Evolutionary conservation across 1,140 invertebrate genomes (phyloP).

Genomic region (Euschistus heros): DNA sequence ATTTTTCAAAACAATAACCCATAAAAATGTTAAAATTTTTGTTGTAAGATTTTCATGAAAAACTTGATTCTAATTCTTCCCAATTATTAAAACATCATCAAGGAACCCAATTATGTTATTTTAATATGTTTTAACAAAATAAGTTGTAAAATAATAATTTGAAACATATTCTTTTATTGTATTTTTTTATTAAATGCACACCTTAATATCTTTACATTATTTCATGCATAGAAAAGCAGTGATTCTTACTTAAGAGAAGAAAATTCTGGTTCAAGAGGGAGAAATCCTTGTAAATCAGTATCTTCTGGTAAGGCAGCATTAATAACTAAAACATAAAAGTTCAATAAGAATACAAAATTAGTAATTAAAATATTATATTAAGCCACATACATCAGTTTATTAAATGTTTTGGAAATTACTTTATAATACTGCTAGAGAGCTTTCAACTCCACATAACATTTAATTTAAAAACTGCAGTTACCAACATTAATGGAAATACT

Average conservation of each 20-base stretch:
- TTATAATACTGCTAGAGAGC: too few species aligned
- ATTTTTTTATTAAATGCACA: background rate
- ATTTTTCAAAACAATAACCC: too few species aligned
- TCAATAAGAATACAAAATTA: background rate
- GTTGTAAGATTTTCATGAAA: too few species aligned
- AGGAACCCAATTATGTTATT: too few species aligned
- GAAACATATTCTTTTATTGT: background rate
- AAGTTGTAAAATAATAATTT: too few species aligned
- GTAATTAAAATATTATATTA: background rate
- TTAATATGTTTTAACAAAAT: too few species aligned
- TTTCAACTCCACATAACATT: too few species aligned
- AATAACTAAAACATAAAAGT: slow-evolving; percentile 42
- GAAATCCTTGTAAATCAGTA: slow-evolving; percentile 64
- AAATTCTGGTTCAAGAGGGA: slow-evolving; percentile 53
- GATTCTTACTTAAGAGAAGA: slow-evolving; percentile 39
- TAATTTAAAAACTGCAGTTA: too few species aligned
- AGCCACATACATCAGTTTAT: background rate
- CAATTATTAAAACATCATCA: too few species aligned
- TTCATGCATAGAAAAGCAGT: background rate
- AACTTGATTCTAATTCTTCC: too few species aligned
- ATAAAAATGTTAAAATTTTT: too few species aligned
- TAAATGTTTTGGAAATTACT: background rate
- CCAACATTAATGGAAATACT: too few species aligned
- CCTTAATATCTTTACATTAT: background rate
- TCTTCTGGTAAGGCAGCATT: slow-evolving; percentile 64